Percentiles rank a stretch among this genome's conserved stretches.
Evolutionary conservation across 1,140 invertebrate genomes (phyloP).

Genomic region (Lanistes nyassanus): DNA sequence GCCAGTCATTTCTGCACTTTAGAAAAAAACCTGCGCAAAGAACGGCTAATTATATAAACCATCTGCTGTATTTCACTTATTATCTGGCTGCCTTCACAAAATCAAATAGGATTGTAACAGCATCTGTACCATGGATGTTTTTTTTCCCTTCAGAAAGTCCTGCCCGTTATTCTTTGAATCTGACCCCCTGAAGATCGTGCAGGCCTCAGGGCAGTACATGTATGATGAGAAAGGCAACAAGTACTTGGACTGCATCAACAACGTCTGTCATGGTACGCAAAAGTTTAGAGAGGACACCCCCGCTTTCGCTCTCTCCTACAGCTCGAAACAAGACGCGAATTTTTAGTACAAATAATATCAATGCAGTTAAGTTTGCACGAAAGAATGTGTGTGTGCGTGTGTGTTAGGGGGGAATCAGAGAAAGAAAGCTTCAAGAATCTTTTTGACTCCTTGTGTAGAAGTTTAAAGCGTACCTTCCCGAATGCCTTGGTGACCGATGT

Average conservation of each 20-base stretch:
- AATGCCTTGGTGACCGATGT: no score
- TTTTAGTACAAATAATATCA: no score
- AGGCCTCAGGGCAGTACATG: constrained; percentile 92
- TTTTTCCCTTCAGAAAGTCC: constrained; percentile 75
- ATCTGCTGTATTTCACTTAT: not conserved
- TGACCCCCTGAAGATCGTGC: constrained; percentile 92
- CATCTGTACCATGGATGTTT: not conserved
- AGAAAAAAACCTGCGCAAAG: not conserved
- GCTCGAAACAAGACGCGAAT: no score
- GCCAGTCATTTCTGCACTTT: no score
- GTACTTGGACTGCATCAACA: constrained; percentile 98
- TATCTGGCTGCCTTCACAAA: not conserved
- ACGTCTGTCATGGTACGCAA: constrained; percentile 93
- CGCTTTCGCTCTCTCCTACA: no score
- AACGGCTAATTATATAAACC: not conserved
- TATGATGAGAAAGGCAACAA: constrained; percentile 92
- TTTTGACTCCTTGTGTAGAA: no score
- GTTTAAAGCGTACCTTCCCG: no score
- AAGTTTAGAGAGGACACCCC: not conserved
- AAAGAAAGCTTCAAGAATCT: not conserved
- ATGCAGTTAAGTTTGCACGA: not conserved
- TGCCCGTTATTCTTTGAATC: constrained; percentile 93
- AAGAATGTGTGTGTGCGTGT: not conserved
- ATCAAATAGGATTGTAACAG: not conserved
- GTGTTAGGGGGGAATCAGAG: not conserved